Evolutionary conservation across 2,113 vertebrate species (phyloP), one percentile per base, ranked within the genome.

Genomic region (Hassar affinis): DNA sequence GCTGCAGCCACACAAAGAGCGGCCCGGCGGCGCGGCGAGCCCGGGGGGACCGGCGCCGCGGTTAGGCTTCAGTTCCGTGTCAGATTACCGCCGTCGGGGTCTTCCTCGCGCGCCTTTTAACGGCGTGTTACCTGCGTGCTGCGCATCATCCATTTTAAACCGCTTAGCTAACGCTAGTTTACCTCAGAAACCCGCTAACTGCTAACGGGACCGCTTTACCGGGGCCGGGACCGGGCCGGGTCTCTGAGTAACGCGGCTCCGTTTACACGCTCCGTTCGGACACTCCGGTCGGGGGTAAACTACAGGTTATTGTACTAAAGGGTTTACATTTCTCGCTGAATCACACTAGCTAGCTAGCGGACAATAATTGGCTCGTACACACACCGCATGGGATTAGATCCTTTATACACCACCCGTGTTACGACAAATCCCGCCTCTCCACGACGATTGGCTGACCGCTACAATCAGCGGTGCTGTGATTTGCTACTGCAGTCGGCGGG

Each of bases 141-240:
- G 64, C 27, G 64, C 79, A 69, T 56, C 79, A 54, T 81, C 79
- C 79, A 81, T 81, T 81, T 81, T 81, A 17, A 25, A 2, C 47
- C 3, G 18, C 10, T 15, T 22, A 62, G 56, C 78, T 49, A 25
- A 15, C 3, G 56, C 35, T 35, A 56, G 10, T 77, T 74, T 77
- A 77, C 51, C 74, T 56, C 17, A 14, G 51, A 56, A 38, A 25
- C 3, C 7, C 30, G n/a, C 45, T 27, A 51, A 51, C 9, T 35
- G 51, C 74, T 54, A 51, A 54, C 27, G 15, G 1, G 10, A 4
- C 68, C 0, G n/a, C n/a, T n/a, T n/a, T n/a, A n/a, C n/a, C n/a
- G n/a, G n/a, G n/a, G n/a, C n/a, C n/a, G n/a, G n/a, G n/a, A n/a
- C n/a, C n/a, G n/a, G n/a, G n/a, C n/a, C n/a, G n/a, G n/a, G n/a